Conservation (phyloP, 2,888 invertebrate genomes). For the Phengaris alcon region DNA sequence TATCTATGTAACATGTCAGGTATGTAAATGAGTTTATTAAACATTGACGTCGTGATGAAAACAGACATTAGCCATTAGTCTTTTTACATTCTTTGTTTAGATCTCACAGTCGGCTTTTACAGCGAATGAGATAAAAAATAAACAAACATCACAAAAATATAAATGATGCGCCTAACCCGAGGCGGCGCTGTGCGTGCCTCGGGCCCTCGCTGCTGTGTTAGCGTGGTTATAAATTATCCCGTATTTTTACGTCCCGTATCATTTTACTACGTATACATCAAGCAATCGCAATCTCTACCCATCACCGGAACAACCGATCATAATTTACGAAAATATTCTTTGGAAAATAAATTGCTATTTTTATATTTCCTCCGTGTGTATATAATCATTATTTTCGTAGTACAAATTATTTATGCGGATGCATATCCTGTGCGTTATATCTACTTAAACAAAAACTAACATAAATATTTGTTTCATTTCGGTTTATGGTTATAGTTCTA, state of each 20-base stretch:
- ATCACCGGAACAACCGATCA: slow-evolving; percentile 62
- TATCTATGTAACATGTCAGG: slow-evolving; percentile 36
- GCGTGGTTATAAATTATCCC: slow-evolving; percentile 71
- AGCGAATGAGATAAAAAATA: slow-evolving; percentile 65
- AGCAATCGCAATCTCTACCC: slow-evolving; percentile 60
- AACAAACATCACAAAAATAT: slow-evolving; percentile 76
- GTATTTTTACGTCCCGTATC: slow-evolving; percentile 67
- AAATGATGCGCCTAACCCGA: slow-evolving; percentile 75
- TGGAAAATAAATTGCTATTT: slow-evolving; percentile 19
- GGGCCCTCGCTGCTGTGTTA: slow-evolving; percentile 58
- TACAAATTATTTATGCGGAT: slow-evolving; percentile 9
- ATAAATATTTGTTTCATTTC: slow-evolving; percentile 8
- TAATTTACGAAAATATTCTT: slow-evolving; percentile 52
- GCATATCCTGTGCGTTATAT: slow-evolving; percentile 11
- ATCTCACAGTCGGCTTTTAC: slow-evolving; percentile 63
- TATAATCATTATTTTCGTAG: slow-evolving; percentile 15
- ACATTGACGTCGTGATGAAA: slow-evolving; percentile 67
- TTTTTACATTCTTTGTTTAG: slow-evolving; percentile 74
- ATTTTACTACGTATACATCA: slow-evolving; percentile 72
- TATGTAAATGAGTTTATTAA: slow-evolving; percentile 73
- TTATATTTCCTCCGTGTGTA: slow-evolving; percentile 17
- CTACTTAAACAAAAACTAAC: neutral
- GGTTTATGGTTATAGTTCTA: neutral
- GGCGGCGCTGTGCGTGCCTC: slow-evolving; percentile 59
- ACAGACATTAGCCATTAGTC: slow-evolving; percentile 69